Evolutionary conservation across 2,888 invertebrate species (phyloP).

Genomic region (Clitarchus hookeri): DNA sequence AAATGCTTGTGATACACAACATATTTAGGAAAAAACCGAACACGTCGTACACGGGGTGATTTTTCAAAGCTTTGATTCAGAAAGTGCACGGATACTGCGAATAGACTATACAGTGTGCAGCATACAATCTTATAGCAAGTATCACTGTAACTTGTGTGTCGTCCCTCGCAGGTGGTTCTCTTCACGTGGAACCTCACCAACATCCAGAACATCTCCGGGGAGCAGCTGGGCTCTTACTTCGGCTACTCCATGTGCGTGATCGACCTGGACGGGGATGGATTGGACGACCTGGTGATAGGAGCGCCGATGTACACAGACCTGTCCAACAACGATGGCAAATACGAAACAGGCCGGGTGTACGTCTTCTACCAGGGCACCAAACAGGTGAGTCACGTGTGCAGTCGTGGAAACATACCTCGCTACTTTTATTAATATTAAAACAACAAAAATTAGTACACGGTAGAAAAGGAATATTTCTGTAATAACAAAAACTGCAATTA

Average conservation of each 20-base stretch:
- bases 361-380: slow-evolving; percentile 74
- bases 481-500: too few species aligned
- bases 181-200: slow-evolving; percentile 79
- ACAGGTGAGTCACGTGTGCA: neutral
- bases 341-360: slow-evolving; percentile 92
- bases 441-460: too few species aligned
- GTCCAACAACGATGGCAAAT: slow-evolving; percentile 77
- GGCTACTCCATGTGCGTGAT: slow-evolving; percentile 86
- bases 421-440: too few species aligned
- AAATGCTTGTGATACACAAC: too few species aligned
- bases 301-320: slow-evolving; percentile 88
- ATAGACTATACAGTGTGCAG: too few species aligned
- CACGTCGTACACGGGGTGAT: too few species aligned
- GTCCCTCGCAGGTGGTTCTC: slow-evolving; percentile 67
- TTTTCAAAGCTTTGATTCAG: too few species aligned
- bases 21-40: too few species aligned
- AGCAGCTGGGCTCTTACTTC: slow-evolving; percentile 94
- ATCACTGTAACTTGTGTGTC: neutral
- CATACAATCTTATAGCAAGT: too few species aligned
- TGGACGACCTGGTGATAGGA: slow-evolving; percentile 89
- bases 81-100: too few species aligned
- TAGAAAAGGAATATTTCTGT: too few species aligned
- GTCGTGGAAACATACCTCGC: too few species aligned
- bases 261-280: slow-evolving; percentile 90
- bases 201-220: slow-evolving; percentile 85